Evolutionary conservation across 2,888 invertebrate genomes (phyloP), one percentile per base, ranked within the genome.

Genomic region (Ceramica pisi): DNA sequence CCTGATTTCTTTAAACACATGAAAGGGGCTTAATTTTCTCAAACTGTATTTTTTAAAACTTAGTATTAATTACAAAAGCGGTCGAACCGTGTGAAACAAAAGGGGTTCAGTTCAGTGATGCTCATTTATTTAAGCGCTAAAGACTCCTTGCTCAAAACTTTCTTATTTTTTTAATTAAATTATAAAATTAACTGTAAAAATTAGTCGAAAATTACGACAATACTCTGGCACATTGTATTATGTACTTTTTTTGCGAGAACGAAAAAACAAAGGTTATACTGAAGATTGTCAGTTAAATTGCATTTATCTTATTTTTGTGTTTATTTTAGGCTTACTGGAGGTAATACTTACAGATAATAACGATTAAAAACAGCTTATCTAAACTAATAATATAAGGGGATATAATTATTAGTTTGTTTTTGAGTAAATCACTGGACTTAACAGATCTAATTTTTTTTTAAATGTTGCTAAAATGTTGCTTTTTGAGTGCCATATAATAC

Each of bases 121-220:
- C 85, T 92, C 88, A 91, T 90, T 92, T 91, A 91, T 91, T 91
- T 90, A 91, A 72, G 84, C 86, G 84, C 81, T 85, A 83, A 88
- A 89, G 88, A 90, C 88, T 89, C 87, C 84, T 86, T 84, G 86
- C 86, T 84, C 87, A 77, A 80, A 90, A 90, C 86, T 90, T 90
- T 90, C 88, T 87, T 89, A 88, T 90, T 84, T 84, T 81, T 77
- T 81, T 86, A 86, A 86, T 87, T 87, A 84, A 89, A 89, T 88
- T 86, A 85, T 80, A 85, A 81, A 82, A 89, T 88, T 89, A 87
- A 86, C 84, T 84, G 84, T 83, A 76, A 74, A 84, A 85, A 87
- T 85, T 81, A 82, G 79, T 76, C 84, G 78, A 85, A 84, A 82
- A 85, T 83, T 85, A 85, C 82, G 84, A 82, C 83, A 78, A 73